Evolutionary conservation across 2,888 invertebrate species (phyloP).

Genomic region (Formica aserva): DNA sequence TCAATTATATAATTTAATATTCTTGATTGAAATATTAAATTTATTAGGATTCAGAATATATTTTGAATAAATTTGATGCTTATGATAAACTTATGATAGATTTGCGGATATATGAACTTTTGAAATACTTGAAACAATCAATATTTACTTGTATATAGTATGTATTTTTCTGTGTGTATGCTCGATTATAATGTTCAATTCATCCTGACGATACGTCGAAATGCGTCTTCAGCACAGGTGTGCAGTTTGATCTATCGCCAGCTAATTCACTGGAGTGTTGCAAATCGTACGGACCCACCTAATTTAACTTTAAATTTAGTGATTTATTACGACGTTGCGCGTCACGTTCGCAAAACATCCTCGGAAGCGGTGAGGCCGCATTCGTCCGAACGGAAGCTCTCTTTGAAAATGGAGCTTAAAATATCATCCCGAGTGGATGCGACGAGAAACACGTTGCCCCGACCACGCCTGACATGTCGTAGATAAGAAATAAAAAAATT

Average conservation of each 20-base stretch:
- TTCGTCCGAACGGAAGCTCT: conserved; percentile 57
- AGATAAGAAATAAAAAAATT: conserved; percentile 52
- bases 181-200: conserved; percentile 35
- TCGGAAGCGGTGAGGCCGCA: conserved; percentile 40
- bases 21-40: too few relatives aligned
- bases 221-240: conserved; percentile 40
- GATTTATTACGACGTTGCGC: conserved; percentile 60
- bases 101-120: too few relatives aligned
- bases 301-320: conserved; percentile 77
- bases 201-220: conserved; percentile 6
- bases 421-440: conserved; percentile 63
- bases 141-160: too few relatives aligned
- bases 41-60: too few relatives aligned
- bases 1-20: too few relatives aligned
- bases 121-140: too few relatives aligned
- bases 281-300: conserved; percentile 61
- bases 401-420: conserved; percentile 72
- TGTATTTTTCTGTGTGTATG: too few relatives aligned
- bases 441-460: conserved; percentile 62
- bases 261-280: conserved; percentile 55
- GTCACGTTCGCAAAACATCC: conserved; percentile 57
- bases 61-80: too few relatives aligned
- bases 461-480: conserved; percentile 46
- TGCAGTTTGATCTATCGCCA: conserved; percentile 56
- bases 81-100: too few relatives aligned